Conservation (phyloP, 2,888 invertebrate species). For the Leptinotarsa haldemani region DNA sequence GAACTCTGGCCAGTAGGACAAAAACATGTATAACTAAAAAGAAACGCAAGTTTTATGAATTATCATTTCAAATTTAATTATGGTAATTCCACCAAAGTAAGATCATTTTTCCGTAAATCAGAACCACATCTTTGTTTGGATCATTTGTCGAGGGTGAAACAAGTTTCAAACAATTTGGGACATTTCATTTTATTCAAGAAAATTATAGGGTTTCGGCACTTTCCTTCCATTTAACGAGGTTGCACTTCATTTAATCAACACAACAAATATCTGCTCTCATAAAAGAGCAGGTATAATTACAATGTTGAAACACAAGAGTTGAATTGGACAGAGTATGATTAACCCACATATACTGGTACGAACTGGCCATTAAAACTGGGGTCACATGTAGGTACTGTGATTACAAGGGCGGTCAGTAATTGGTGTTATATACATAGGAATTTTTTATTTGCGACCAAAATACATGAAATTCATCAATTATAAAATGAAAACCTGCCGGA, state of each 20-base stretch:
- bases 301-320: not conserved
- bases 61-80: no score
- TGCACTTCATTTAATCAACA: constrained; percentile 14
- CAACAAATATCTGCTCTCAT: constrained; percentile 4
- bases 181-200: not conserved
- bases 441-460: not conserved
- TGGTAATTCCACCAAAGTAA: no score
- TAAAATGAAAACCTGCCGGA: not conserved
- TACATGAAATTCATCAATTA: not conserved
- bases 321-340: constrained; percentile 1
- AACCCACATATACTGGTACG: not conserved
- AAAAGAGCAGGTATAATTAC: constrained; percentile 3
- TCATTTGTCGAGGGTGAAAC: not conserved
- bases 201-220: not conserved
- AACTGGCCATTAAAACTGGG: not conserved
- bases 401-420: not conserved
- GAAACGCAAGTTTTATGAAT: no score
- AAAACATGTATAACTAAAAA: no score
- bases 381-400: not conserved
- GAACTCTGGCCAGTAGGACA: no score
- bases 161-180: not conserved
- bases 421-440: not conserved
- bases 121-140: not conserved
- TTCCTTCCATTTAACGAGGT: constrained; percentile 1
- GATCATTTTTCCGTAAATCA: not conserved